Evolutionary conservation across 2,113 vertebrate species (phyloP), one percentile per base, ranked within the genome.

Genomic region (Leptodactylus fuscus): DNA sequence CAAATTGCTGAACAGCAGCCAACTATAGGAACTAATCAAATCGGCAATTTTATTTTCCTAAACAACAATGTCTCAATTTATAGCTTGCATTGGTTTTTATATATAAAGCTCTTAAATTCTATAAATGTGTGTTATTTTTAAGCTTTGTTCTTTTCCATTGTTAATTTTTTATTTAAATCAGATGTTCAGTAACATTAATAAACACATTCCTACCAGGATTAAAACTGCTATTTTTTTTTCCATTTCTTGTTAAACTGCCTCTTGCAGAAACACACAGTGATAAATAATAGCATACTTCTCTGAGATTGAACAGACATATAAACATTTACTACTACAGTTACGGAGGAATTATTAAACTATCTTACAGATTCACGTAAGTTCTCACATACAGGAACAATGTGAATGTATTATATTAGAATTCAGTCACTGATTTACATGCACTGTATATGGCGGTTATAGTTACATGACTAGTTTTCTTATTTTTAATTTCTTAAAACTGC

Each of bases 271-370:
- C 49, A n/a, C 48, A 34, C 49, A 78, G 36, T 58, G 20, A 58
- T 32, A 48, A 24, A 27, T 74, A 78, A 36, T 78, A 32, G 38
- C 48, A 53, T 34, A 41, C n/a, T 38, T 79, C 76, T n/a, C 22
- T 24, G 76, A 79, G 51, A 7, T 34, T 79, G 16, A 20, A 34
- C 76, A 79, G 76, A 32, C 49, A 15, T 55, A 77, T 79, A 79
- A 79, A 79, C 53, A 79, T 79, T 79, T 79, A 20, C 53, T 60
- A 79, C 51, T 60, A 27, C 36, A 18, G 53, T 41, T 79, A 79
- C 4, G 53, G 34, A 79, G 22, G 44, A 18, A 49, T 49, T 79
- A n/a, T 60, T 60, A n/a, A 60, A 60, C 22, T 27, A 60, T 79
- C 12, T 60, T 18, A n/a, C 5, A 60, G 16, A 79, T 55, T 41